Evolutionary conservation across 2,113 vertebrate genomes (phyloP).

Genomic region (Pluvialis apricaria): DNA sequence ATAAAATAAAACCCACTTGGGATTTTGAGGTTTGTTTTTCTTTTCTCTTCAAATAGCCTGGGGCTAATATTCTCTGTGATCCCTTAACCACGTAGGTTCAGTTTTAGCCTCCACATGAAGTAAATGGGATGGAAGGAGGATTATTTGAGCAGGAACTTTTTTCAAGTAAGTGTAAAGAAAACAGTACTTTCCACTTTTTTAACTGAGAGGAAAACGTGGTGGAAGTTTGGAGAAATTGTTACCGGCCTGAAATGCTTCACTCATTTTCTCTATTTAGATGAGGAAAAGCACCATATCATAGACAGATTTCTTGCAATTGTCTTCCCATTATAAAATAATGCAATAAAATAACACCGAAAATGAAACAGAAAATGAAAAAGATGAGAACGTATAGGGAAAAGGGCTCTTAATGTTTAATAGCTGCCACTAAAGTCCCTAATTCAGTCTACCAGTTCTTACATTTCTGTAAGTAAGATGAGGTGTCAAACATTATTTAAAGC

Average conservation of each 20-base stretch:
- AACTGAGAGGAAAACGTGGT: neutral
- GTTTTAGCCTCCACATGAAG: neutral
- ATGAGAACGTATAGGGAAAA: neutral
- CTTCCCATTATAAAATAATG: conserved; percentile 20
- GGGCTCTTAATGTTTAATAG: neutral
- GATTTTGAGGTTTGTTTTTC: neutral
- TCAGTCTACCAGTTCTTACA: neutral
- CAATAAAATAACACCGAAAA: conserved; percentile 35
- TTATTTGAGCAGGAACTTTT: neutral
- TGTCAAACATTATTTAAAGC: conserved; percentile 51
- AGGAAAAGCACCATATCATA: neutral
- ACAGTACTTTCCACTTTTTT: neutral
- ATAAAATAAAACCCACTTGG: neutral
- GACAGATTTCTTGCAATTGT: neutral
- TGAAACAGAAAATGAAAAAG: conserved; percentile 22
- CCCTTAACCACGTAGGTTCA: neutral
- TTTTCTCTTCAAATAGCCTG: neutral
- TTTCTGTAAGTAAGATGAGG: conserved; percentile 25
- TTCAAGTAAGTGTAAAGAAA: neutral
- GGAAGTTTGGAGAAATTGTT: neutral
- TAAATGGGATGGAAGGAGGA: neutral
- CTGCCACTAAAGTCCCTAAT: neutral
- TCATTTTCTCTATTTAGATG: neutral
- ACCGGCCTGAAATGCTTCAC: neutral
- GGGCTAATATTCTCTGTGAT: neutral